Conservation (phyloP, 1,140 invertebrate species). For the Batillaria attramentaria region DNA sequence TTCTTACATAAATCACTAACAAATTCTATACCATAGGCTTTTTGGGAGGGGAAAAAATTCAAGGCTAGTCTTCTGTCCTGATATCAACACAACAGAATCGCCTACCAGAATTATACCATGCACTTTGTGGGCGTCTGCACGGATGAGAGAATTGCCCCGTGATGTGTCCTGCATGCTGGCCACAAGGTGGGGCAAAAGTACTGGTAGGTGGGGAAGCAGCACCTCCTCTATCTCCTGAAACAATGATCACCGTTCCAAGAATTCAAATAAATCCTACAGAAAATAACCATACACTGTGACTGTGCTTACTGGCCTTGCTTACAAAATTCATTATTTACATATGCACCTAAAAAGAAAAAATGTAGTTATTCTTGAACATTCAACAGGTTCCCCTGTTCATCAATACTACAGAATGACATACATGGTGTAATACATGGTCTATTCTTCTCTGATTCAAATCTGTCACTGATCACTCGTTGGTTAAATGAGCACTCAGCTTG, state of each 20-base stretch:
- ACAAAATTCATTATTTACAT: neutral
- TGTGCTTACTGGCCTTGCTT: no score
- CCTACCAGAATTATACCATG: conserved; percentile 67
- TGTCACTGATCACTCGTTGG: no score
- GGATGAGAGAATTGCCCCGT: conserved; percentile 48
- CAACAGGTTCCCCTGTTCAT: no score
- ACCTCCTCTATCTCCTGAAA: conserved; percentile 66
- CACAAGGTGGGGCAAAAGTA: conserved; percentile 63
- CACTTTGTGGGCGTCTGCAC: conserved; percentile 67
- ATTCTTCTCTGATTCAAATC: no score
- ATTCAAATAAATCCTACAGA: neutral
- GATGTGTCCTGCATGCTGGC: conserved; percentile 54
- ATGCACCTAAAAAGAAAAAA: neutral
- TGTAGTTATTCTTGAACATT: no score
- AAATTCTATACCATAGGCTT: neutral
- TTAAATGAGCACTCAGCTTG: neutral
- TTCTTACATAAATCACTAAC: neutral
- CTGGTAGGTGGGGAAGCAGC: conserved; percentile 62
- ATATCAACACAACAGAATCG: no score
- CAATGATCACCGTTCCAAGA: neutral
- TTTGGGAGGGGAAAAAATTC: neutral
- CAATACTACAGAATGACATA: no score
- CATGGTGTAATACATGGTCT: no score
- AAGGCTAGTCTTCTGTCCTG: no score
- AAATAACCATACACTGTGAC: no score